Evolutionary conservation across 2,113 vertebrate genomes (phyloP), one percentile per base, ranked within the genome.

Genomic region (Psittacus erithacus): DNA sequence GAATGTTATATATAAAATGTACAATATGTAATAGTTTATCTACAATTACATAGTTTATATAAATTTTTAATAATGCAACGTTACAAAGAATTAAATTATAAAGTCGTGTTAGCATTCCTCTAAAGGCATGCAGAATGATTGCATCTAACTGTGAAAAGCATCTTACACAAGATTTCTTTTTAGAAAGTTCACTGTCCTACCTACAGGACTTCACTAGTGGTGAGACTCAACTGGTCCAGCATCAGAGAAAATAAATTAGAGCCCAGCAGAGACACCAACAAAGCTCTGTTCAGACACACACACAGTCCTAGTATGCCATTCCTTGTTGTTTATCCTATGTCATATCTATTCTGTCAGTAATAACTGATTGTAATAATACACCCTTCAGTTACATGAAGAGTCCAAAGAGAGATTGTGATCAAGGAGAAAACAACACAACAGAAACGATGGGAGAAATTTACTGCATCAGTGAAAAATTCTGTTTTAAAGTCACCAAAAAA

Each of bases 221-320:
- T 24, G 22, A 64, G 18, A 16, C 31, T 53, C 59, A 59, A 1
- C 12, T 0, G 0, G 47, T 69, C 35, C 79, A 49, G 55, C 25
- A 67, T 3, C 1, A 4, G 17, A 9, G 22, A 43, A 87, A 74
- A 53, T 17, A n/a, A 22, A 60, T 28, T 8, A 2, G 9, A 7
- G 5, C 7, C 17, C 35, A 19, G 6, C 7, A 12, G 12, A 46
- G 65, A 62, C 38, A 65, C 14, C 4, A 24, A 19, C 53, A 81
- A 59, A 13, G 16, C 41, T 15, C 17, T 57, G 64, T n/a, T 90
- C 75, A 74, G 29, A 46, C 10, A 24, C 25, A 25, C 25, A 17
- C 28, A n/a, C 6, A 25, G 39, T 6, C 33, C 49, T 78, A 1
- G 31, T 55, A 44, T 7, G 35, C 44, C 16, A 27, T 3, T 18